phyloP scores from a whole-genome alignment of 2,797 vertebrate species.

The Leuciscus waleckii region DNA sequence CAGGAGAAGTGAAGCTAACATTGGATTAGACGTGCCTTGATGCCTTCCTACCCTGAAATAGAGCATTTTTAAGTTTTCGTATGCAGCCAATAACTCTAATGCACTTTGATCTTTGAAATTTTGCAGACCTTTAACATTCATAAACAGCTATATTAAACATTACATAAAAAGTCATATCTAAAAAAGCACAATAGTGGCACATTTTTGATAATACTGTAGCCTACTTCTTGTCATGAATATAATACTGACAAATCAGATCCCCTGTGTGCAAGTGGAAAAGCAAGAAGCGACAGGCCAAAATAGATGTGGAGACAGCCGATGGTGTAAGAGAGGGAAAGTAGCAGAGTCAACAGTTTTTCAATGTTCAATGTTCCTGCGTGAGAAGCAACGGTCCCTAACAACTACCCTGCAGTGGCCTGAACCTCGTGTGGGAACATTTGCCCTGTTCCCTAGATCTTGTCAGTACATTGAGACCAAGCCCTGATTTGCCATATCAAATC shows the following conservation, averaged over 20 bases:
- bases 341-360: slow-evolving; percentile 4
- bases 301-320: slow-evolving; percentile 1
- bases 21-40: neutral
- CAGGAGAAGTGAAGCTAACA: neutral
- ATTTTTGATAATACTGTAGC: neutral
- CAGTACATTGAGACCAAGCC: slow-evolving; percentile 17
- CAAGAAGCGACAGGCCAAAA: neutral
- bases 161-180: neutral
- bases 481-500: slow-evolving; percentile 46
- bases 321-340: slow-evolving; percentile 16
- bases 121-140: neutral
- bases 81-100: neutral
- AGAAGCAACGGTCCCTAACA: slow-evolving; percentile 7
- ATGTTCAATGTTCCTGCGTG: neutral
- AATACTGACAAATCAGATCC: neutral
- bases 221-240: neutral
- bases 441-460: slow-evolving; percentile 50
- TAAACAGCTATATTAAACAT: neutral
- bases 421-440: slow-evolving; percentile 34
- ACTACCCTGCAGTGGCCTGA: neutral
- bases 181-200: neutral
- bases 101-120: neutral
- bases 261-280: slow-evolving; percentile 5
- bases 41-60: too few species aligned
- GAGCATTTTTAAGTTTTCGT: too few species aligned